A percentile compares a stretch with the other conserved stretches of the same genome.
Conservation (phyloP, 2,888 invertebrate genomes). For the Heliconius sara region DNA sequence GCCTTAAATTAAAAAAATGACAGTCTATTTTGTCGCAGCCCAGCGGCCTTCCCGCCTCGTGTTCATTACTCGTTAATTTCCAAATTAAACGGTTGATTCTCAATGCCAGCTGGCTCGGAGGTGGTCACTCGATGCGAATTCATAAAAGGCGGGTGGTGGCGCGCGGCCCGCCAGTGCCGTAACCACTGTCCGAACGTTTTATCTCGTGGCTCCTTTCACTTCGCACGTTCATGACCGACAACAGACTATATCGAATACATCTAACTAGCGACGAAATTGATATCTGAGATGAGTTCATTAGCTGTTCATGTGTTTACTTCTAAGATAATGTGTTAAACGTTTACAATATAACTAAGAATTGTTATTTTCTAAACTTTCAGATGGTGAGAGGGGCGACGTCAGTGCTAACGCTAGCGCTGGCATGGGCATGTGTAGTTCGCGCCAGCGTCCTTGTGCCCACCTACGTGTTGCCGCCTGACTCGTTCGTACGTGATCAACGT, state of each 20-base stretch:
- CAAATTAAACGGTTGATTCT: slow-evolving; percentile 81
- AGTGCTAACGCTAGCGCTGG: slow-evolving; percentile 78
- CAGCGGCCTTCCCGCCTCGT: slow-evolving; percentile 77
- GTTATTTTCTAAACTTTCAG: slow-evolving; percentile 78
- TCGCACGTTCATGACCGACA: slow-evolving; percentile 72
- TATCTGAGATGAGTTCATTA: slow-evolving; percentile 77
- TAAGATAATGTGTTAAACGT: slow-evolving; percentile 34
- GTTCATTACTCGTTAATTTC: slow-evolving; percentile 79
- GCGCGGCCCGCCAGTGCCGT: slow-evolving; percentile 76
- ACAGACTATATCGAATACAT: slow-evolving; percentile 63
- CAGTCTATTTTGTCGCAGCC: slow-evolving; percentile 70
- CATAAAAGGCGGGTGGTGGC: slow-evolving; percentile 79
- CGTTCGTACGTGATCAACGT: slow-evolving; percentile 81
- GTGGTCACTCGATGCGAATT: slow-evolving; percentile 73
- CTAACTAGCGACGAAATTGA: slow-evolving; percentile 61
- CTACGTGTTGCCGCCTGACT: slow-evolving; percentile 82
- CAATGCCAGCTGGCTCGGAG: slow-evolving; percentile 80
- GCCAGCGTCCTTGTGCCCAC: slow-evolving; percentile 81
- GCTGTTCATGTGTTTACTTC: slow-evolving; percentile 39
- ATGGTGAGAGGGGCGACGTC: slow-evolving; percentile 84
- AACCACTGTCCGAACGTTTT: slow-evolving; percentile 74
- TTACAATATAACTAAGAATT: slow-evolving; percentile 62
- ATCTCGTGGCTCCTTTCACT: slow-evolving; percentile 80
- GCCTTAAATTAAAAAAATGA: slow-evolving; percentile 56
- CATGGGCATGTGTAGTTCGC: slow-evolving; percentile 69